These are phyloP conservation scores for Planiliza haematocheilus DNA, from an alignment of 2,113 vertebrate species.

Conservation along the genomic window DNA sequence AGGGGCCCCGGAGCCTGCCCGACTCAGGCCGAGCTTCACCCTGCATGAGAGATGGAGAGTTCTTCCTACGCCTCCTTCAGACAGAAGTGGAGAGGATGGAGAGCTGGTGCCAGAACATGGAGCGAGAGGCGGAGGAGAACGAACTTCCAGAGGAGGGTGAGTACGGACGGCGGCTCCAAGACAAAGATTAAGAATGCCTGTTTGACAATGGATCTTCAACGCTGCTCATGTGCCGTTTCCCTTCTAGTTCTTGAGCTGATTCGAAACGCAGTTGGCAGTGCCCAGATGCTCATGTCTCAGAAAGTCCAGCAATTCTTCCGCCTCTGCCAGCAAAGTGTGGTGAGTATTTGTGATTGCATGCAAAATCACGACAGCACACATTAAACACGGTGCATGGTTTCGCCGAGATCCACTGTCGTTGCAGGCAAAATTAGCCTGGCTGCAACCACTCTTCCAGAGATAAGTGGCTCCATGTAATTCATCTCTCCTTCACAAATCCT, in stretches of 20 bases:
- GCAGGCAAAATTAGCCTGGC: constrained; percentile 8
- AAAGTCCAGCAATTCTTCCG: constrained; percentile 99
- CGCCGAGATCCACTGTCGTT: background rate
- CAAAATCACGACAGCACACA: constrained; percentile 36
- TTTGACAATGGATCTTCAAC: constrained; percentile 27
- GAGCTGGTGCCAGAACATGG: constrained; percentile 98
- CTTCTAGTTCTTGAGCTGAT: constrained; percentile 94
- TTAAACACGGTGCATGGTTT: constrained; percentile 18
- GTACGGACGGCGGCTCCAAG: constrained; percentile 59
- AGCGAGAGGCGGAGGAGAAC: constrained; percentile 94
- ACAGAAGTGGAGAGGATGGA: constrained; percentile 98
- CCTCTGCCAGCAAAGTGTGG: constrained; percentile 98
- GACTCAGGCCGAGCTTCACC: constrained; percentile 95
- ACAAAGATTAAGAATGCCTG: background rate
- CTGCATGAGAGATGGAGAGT: constrained; percentile 94
- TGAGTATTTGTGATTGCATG: constrained; percentile 73
- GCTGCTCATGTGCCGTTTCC: constrained; percentile 15
- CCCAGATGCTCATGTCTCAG: constrained; percentile 98
- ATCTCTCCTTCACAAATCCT: background rate
- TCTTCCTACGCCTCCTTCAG: constrained; percentile 96
- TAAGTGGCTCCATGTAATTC: background rate
- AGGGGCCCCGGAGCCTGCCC: constrained; percentile 94
- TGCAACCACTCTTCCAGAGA: constrained; percentile 5
- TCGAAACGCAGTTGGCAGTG: constrained; percentile 93
- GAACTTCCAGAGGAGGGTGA: constrained; percentile 96